Evolutionary conservation across 2,888 invertebrate genomes (phyloP), one percentile per base, ranked within the genome.

Genomic region (Cyrtodaria siliqua): DNA sequence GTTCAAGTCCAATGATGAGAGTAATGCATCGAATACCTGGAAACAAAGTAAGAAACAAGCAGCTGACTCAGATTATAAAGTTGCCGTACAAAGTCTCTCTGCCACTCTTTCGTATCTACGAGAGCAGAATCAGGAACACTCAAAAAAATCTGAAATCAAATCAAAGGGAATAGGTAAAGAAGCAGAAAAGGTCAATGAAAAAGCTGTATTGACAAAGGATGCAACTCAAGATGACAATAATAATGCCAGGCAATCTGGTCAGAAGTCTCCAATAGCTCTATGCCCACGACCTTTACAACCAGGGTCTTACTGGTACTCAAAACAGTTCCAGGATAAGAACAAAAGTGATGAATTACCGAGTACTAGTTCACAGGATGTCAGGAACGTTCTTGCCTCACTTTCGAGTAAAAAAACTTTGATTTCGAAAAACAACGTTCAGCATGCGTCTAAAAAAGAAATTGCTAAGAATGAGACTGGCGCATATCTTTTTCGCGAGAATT

Each of bases 251-350:
- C 6, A 33, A 33, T 4, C 4, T 8, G 12, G 4, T 33, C 12
- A 4, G 4, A 52, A 47, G 20, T 60, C 49, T 6, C 27, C 49
- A 26, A 24, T 16, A 2, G 14, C 14, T n/a, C 26, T 26, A 47
- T 42, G n/a, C 2, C 14, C 29, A 18, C 44, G 38, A 47, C 76
- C 80, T 0, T 56, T 80, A 2, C 80, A 79, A 55, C 76, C 79
- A 12, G 82, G 79, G 0, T 79, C 79, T 0, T 77, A 79, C 40
- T 79, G 79, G 76, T 82, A 69, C 61, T 69, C 82, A 2, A 75
- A 78, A 42, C 49, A 76, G 24, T 70, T 73, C 20, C 38, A 67
- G 24, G 27, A 55, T 2, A 49, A 66, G 27, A 38, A 38, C 2
- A 47, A 24, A 12, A 26, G 53, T 6, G 40, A 57, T 24, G 80